A percentile compares a stretch with the other conserved stretches of the same genome.
Conservation (phyloP, 2,113 vertebrate species). For the Tragelaphus buxtoni region DNA sequence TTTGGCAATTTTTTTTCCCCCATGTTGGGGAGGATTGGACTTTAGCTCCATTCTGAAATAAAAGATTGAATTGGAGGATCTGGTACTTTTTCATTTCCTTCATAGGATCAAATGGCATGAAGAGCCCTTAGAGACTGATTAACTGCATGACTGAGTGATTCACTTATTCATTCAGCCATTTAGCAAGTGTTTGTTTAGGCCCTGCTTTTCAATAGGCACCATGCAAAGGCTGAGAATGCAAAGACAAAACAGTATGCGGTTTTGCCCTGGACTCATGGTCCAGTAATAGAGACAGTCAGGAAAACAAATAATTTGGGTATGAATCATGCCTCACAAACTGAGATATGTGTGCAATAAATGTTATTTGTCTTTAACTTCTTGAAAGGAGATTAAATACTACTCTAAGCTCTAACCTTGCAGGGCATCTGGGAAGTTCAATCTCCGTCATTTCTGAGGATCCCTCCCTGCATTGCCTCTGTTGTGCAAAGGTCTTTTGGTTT, state of each 20-base stretch:
- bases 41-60: neutral
- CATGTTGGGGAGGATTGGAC: neutral
- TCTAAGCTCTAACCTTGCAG: neutral
- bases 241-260: neutral
- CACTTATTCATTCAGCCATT: neutral
- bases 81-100: neutral
- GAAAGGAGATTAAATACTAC: neutral
- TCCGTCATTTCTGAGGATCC: neutral
- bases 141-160: neutral
- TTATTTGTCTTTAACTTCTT: neutral
- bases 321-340: constrained; percentile 9
- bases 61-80: neutral
- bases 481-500: neutral
- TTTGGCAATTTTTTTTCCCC: neutral
- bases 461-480: neutral
- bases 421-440: neutral
- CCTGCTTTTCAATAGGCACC: neutral
- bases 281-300: neutral
- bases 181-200: neutral
- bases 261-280: neutral
- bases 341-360: neutral
- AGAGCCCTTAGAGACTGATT: neutral
- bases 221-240: neutral
- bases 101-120: neutral
- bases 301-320: neutral